These are phyloP conservation scores for Helostoma temminkii DNA, from an alignment of 2,797 vertebrate species.

Conservation along the genomic window DNA sequence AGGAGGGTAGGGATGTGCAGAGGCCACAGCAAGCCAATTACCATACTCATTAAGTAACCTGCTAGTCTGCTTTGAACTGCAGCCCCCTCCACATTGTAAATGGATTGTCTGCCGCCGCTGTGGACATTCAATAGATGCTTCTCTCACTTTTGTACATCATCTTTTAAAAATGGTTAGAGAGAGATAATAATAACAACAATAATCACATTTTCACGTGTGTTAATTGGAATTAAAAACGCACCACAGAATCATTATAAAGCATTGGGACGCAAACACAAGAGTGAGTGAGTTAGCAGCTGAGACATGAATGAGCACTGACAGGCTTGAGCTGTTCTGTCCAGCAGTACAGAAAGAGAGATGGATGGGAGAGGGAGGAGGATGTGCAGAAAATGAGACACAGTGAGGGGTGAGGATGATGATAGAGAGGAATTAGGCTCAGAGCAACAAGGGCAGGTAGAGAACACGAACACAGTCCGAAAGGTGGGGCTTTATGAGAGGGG, in stretches of 20 bases:
- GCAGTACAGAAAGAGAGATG: conserved; percentile 31
- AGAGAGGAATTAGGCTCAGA: conserved; percentile 31
- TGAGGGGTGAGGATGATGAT: conserved; percentile 36
- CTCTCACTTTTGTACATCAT: conserved; percentile 17
- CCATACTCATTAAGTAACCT: conserved; percentile 85
- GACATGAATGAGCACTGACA: conserved; percentile 46
- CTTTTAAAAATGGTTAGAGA: conserved; percentile 40
- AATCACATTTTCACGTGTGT: conserved; percentile 56
- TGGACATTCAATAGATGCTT: conserved; percentile 56
- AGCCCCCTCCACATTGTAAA: conserved; percentile 54
- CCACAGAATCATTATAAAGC: conserved; percentile 24
- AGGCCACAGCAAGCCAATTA: conserved; percentile 84
- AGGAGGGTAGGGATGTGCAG: conserved; percentile 71
- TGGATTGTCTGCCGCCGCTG: conserved; percentile 64
- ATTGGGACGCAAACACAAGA: conserved; percentile 30
- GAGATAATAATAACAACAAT: conserved; percentile 36
- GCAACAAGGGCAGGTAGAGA: conserved; percentile 37
- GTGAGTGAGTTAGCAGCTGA: conserved; percentile 43
- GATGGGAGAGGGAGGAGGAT: conserved; percentile 17
- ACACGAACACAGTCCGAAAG: conserved; percentile 42
- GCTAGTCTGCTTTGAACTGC: conserved; percentile 79
- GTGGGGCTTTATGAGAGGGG: conserved; percentile 9
- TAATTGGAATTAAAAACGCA: conserved; percentile 28
- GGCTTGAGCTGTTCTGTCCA: conserved; percentile 36
- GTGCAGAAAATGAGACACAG: conserved; percentile 9